Conservation (phyloP, 1,140 invertebrate genomes). For the Triops cancriformis region DNA sequence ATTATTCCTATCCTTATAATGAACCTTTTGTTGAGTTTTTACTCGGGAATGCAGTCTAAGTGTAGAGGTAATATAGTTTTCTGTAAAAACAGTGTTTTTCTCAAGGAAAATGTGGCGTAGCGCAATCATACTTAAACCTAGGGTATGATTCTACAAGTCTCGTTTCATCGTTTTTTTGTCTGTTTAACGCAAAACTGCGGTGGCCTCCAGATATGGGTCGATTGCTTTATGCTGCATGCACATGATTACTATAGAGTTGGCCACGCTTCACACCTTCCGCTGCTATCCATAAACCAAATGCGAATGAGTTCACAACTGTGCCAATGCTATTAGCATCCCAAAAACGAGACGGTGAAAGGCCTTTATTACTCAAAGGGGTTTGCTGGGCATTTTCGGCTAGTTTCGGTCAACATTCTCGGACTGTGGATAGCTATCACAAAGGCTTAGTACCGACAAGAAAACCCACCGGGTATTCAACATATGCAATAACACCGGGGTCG, state of each 20-base stretch:
- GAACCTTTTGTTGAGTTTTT: no score
- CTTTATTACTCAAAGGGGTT: neutral
- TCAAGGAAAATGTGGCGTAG: no score
- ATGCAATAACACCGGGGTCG: neutral
- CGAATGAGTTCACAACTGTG: neutral
- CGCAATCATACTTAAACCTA: no score
- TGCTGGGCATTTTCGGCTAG: neutral
- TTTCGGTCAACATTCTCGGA: neutral
- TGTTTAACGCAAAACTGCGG: neutral
- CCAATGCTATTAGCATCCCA: neutral
- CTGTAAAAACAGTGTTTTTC: no score
- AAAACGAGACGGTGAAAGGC: neutral
- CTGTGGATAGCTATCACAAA: no score
- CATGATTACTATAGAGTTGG: neutral
- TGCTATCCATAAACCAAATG: neutral
- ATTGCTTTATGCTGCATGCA: neutral
- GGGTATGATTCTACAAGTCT: no score
- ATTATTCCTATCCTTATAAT: no score
- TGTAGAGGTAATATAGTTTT: no score
- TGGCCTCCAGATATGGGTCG: constrained; percentile 8
- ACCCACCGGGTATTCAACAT: neutral
- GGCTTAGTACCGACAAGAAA: no score
- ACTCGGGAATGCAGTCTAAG: no score
- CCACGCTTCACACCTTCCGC: neutral
- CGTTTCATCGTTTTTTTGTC: neutral